These are phyloP conservation scores for Lottia scabra DNA, from an alignment of 2,888 invertebrate species.

Conservation along the genomic window DNA sequence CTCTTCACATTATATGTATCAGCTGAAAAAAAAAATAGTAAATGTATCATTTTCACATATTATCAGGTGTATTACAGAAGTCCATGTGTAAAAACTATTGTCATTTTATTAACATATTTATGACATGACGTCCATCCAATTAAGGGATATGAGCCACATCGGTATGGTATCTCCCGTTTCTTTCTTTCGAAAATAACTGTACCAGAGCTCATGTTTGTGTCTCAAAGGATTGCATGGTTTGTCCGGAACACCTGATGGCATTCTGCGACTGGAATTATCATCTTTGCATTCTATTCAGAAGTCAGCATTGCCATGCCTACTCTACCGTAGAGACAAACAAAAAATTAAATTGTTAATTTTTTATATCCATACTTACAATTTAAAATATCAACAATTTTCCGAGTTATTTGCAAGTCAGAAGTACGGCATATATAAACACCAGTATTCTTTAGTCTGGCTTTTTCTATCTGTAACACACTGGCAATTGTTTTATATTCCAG, in stretches of 20 bases:
- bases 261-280: not conserved
- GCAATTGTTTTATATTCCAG: slow-evolving; percentile 35
- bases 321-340: no score
- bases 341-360: no score
- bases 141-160: not conserved
- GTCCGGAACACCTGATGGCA: not conserved
- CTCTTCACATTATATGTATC: not conserved
- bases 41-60: not conserved
- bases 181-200: no score
- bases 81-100: no score
- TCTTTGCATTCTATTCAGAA: not conserved
- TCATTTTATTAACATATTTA: no score
- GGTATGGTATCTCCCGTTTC: no score
- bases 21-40: not conserved
- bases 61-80: no score
- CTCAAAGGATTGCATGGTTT: no score
- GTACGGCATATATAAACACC: not conserved
- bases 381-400: slow-evolving; percentile 1
- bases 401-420: not conserved
- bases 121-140: not conserved
- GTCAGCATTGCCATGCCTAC: no score
- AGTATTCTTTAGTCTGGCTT: not conserved
- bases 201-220: no score
- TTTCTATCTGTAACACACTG: slow-evolving; percentile 27
- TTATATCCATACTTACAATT: slow-evolving; percentile 5